Conservation (phyloP, 1,140 invertebrate genomes). For the Adelges cooleyi region DNA sequence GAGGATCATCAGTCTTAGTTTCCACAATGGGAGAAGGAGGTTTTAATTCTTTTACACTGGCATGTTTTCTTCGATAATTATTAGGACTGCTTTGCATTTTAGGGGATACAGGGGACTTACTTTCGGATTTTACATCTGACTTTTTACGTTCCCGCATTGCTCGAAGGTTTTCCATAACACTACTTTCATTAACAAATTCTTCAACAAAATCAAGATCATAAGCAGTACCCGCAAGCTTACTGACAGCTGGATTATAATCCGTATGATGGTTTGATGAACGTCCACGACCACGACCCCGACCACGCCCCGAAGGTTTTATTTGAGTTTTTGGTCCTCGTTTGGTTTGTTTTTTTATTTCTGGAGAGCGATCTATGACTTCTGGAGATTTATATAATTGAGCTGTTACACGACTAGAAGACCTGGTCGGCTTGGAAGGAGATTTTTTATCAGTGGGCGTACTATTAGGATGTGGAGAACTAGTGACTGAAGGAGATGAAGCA, state of each 20-base stretch:
- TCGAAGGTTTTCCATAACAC: constrained; percentile 55
- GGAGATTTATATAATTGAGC: constrained; percentile 37
- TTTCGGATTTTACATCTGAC: constrained; percentile 58
- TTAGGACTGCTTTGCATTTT: constrained; percentile 33
- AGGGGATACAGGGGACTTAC: constrained; percentile 39
- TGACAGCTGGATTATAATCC: constrained; percentile 38
- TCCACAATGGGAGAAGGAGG: constrained; percentile 32
- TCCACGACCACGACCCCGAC: constrained; percentile 56
- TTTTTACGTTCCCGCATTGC: constrained; percentile 67
- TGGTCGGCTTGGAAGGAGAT: constrained; percentile 52
- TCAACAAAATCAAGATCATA: constrained; percentile 79
- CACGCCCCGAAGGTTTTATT: constrained; percentile 40
- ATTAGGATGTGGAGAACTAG: constrained; percentile 28
- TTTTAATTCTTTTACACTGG: constrained; percentile 32
- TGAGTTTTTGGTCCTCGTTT: constrained; percentile 42
- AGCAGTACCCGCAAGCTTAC: constrained; percentile 70
- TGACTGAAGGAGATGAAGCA: constrained; percentile 17
- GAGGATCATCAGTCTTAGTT: constrained; percentile 30
- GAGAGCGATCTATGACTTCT: constrained; percentile 24
- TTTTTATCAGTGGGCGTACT: constrained; percentile 44
- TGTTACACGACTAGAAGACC: constrained; percentile 49
- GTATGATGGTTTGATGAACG: constrained; percentile 43
- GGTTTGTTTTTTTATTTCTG: constrained; percentile 33
- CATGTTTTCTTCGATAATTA: constrained; percentile 35
- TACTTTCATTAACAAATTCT: constrained; percentile 48